Base-by-base conservation (phyloP, 2,113 vertebrate species). In the Ageneiosus marmoratus region DNA sequence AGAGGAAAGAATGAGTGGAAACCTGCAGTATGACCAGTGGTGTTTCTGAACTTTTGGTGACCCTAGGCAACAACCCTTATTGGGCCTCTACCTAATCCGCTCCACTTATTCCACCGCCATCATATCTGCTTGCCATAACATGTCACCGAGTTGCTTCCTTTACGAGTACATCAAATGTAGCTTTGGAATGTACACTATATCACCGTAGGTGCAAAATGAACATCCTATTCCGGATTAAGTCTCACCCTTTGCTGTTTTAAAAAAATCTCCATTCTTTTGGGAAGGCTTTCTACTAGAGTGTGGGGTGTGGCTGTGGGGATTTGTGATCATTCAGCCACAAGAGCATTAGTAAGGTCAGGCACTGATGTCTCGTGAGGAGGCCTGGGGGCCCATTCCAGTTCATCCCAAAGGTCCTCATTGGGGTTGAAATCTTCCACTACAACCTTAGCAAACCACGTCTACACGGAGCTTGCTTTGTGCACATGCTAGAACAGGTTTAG, bases 11-110 rank as follows among this genome's bases (percentile, higher is more conserved):
- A 5, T 56, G 56, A 67, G 3, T 67, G 32, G 41, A 73, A 73
- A 73, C 24, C 69, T 73, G 69, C 44, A 27, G 44, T 44, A 73
- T 73, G n/a, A 13, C 1, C 70, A 73, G 24, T 73, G n/a, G 44
- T 73, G 44, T 48, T 73, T 29, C 69, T 73, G 24, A 73, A 73
- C 70, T 73, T 73, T 50, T 73, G 13, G 1, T 73, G 70, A 50
- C 67, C 22, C 41, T 4, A 34, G 32, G 32, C 65, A 41, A 69
- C 65, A 69, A 70, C 20, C 37, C 5, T 74, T 5, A 27, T 15
- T 46, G 11, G 69, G 41, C 41, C 12, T 48, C 37, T 15, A 48
- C 69, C 41, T 13, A 72, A 72, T 72, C 24, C 69, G 11, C 41
- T n/a, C 24, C 41, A 72, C 24, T 34, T 67, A 37, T 37, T 37